A percentile compares a stretch with the other conserved stretches of the same genome.
phyloP scores from a whole-genome alignment of 2,113 vertebrate genomes.

The Scytalopus superciliaris region DNA sequence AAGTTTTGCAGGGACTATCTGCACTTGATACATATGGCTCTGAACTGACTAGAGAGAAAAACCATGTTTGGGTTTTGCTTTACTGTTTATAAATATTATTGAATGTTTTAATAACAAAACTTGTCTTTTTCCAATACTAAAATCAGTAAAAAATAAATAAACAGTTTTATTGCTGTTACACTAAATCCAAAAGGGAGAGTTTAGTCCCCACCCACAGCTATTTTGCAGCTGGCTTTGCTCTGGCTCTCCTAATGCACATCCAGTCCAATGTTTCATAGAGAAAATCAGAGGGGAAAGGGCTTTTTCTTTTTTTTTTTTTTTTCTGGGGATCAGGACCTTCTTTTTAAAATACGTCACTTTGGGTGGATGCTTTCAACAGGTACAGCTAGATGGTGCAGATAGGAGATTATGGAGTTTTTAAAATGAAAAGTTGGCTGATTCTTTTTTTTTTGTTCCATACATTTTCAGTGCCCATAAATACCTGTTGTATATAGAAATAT shows the following conservation, averaged over 20 bases:
- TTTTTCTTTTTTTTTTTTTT: not conserved
- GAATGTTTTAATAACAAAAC: not conserved
- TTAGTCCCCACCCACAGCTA: not conserved
- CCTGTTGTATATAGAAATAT: not conserved
- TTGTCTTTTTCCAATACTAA: not conserved
- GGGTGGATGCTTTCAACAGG: not conserved
- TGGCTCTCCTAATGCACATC: not conserved
- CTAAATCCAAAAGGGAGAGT: not conserved
- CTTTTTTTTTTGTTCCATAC: not conserved
- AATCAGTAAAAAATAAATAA: not conserved
- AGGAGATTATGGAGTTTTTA: not conserved
- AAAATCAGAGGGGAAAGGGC: not conserved
- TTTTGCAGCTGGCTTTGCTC: not conserved
- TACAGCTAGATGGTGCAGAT: not conserved
- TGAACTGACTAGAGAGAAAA: not conserved
- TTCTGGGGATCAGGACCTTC: not conserved
- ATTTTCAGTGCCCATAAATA: slow-evolving; percentile 3
- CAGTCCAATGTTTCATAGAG: not conserved
- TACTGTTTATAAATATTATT: not conserved
- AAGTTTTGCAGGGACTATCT: not conserved
- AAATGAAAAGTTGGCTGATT: not conserved
- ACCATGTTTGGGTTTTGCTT: not conserved
- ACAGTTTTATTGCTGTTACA: not conserved
- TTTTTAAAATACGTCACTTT: not conserved
- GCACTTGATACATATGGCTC: not conserved